Percentiles rank a stretch among this genome's conserved stretches.
Evolutionary conservation across 2,888 invertebrate genomes (phyloP).

Genomic region (Nemotelus nigrinus): DNA sequence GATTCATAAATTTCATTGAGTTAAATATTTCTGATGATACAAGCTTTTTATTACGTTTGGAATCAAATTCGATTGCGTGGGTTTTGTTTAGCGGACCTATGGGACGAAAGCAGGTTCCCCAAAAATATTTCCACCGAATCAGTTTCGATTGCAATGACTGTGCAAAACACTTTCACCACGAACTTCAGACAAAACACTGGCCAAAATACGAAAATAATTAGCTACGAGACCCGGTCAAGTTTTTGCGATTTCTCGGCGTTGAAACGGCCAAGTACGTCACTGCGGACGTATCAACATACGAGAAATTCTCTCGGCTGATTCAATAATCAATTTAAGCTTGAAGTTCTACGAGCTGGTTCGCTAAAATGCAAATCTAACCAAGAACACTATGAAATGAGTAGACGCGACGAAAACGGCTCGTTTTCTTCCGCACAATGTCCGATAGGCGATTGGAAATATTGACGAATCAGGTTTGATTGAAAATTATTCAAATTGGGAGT

Average conservation of each 20-base stretch:
- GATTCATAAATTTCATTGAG: background rate
- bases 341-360: too few relatives aligned
- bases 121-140: too few relatives aligned
- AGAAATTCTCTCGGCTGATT: background rate
- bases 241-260: background rate
- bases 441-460: background rate
- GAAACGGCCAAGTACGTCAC: background rate
- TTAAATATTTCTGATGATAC: background rate
- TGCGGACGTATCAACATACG: background rate
- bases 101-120: too few relatives aligned
- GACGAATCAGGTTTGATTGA: background rate
- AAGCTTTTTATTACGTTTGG: background rate
- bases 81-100: too few relatives aligned
- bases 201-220: slow-evolving; percentile 24
- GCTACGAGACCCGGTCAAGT: slow-evolving; percentile 1
- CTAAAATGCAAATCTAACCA: too few relatives aligned
- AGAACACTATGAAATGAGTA: too few relatives aligned
- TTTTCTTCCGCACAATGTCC: slow-evolving; percentile 4
- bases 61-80: too few relatives aligned
- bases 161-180: background rate
- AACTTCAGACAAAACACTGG: slow-evolving; percentile 4
- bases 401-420: background rate
- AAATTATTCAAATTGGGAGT: background rate
- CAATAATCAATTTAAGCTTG: too few relatives aligned
- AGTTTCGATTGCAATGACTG: too few relatives aligned